Base-by-base conservation (phyloP, 1,140 invertebrate species). In the Lasaia peninsularis region DNA sequence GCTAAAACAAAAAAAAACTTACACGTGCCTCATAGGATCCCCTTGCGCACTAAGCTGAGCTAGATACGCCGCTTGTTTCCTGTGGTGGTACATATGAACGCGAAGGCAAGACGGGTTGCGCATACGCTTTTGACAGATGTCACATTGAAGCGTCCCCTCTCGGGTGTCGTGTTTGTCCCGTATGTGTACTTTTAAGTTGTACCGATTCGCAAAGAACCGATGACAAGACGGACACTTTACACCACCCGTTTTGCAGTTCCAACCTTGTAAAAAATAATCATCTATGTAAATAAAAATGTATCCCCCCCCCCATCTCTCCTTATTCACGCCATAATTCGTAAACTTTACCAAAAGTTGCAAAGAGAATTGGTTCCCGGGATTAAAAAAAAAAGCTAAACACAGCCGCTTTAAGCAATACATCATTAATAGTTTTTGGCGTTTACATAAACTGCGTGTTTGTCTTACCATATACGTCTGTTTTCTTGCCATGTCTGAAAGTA, bases 151-250 rank as follows among this genome's bases (percentile, higher is more conserved):
- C 2, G 87, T 87, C 14, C 85, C 87, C 59, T 89, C 88, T 53
- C 89, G 82, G 0, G 86, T 89, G 71, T 91, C 91, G 64, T 92
- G 91, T 67, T 91, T 91, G 71, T 92, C 91, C 2, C 91, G 80
- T 52, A 92, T 89, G 71, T 92, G 91, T n/a, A 92, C 90, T 71
- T 92, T 92, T 63, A 92, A 67, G 71, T 92, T 92, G 80, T 92
- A 92, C 10, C 90, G 89, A 73, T 91, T 92, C n/a, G 90, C 91
- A 73, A 92, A 92, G 75, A 90, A 90, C 58, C 91, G 82, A 62
- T 90, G 89, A 64, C 91, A 92, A 57, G 90, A 89, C 0, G 90
- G 89, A 71, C 91, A 92, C 62, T 91, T 91, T 10, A 91, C 90
- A 49, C 90, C 89, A 10, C 87, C 83, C 28, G 89, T 88, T 64